Percentiles rank a stretch among this genome's conserved stretches.
Conservation (phyloP, 1,140 invertebrate genomes). For the Hypsibius dujardini region DNA sequence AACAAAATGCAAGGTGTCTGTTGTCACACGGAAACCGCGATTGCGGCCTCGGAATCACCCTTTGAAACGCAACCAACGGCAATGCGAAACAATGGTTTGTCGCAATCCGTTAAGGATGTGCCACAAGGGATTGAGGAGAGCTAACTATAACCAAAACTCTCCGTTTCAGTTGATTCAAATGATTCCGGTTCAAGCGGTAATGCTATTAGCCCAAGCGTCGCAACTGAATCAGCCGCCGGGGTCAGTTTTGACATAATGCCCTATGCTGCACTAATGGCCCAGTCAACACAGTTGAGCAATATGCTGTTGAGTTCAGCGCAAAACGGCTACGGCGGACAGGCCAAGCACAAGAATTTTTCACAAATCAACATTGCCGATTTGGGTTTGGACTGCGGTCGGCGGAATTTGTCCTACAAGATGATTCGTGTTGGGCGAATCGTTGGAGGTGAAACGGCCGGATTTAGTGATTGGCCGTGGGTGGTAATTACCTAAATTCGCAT, state of each 20-base stretch:
- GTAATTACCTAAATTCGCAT: not conserved
- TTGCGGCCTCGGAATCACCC: no score
- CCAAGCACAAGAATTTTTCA: not conserved
- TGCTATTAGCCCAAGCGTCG: no score
- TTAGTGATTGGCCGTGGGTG: constrained; percentile 14
- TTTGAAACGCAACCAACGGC: no score
- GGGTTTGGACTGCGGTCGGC: constrained; percentile 9
- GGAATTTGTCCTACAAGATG: constrained; percentile 13
- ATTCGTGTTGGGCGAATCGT: constrained; percentile 7
- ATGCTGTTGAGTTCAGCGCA: not conserved
- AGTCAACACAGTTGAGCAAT: not conserved
- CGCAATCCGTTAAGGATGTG: no score
- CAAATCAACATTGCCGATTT: not conserved
- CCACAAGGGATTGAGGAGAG: no score
- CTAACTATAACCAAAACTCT: no score
- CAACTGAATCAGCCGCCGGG: not conserved
- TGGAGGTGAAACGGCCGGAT: not conserved
- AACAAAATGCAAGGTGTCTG: no score
- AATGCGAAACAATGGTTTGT: no score
- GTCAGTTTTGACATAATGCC: not conserved
- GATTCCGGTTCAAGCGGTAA: no score
- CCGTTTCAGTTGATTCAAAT: no score
- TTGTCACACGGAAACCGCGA: no score
- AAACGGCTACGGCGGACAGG: not conserved
- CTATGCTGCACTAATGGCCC: not conserved